Evolutionary conservation across 2,888 invertebrate species (phyloP).

Genomic region (Dexiosoma caninum): DNA sequence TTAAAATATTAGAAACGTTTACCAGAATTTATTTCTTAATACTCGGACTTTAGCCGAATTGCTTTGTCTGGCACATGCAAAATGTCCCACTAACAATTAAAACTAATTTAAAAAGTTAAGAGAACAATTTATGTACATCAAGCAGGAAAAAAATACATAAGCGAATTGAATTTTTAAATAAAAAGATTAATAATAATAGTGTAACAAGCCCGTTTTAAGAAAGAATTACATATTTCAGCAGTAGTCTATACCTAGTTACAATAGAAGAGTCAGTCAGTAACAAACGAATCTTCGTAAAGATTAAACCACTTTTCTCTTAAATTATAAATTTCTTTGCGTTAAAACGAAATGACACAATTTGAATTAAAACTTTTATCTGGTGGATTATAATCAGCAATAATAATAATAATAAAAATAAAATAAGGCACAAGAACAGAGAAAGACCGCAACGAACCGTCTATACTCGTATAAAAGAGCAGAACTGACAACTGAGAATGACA

Average conservation of each 20-base stretch:
- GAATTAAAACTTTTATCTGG: constrained; percentile 28
- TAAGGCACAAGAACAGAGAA: background rate
- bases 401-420: background rate
- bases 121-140: no score
- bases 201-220: constrained; percentile 4
- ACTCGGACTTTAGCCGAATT: no score
- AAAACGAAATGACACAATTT: constrained; percentile 7
- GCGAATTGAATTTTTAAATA: background rate
- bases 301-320: background rate
- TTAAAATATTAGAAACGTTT: no score
- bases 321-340: background rate
- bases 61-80: no score
- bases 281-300: background rate
- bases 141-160: no score
- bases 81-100: no score
- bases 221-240: background rate
- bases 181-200: background rate
- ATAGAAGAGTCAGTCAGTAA: background rate
- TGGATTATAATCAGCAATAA: constrained; percentile 18
- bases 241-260: background rate
- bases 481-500: constrained; percentile 57
- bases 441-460: constrained; percentile 17
- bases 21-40: no score
- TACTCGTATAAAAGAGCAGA: constrained; percentile 28
- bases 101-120: no score